Evolutionary conservation across 1,140 invertebrate species (phyloP), one percentile per base, ranked within the genome.

Genomic region (Condylostylus longicornis): DNA sequence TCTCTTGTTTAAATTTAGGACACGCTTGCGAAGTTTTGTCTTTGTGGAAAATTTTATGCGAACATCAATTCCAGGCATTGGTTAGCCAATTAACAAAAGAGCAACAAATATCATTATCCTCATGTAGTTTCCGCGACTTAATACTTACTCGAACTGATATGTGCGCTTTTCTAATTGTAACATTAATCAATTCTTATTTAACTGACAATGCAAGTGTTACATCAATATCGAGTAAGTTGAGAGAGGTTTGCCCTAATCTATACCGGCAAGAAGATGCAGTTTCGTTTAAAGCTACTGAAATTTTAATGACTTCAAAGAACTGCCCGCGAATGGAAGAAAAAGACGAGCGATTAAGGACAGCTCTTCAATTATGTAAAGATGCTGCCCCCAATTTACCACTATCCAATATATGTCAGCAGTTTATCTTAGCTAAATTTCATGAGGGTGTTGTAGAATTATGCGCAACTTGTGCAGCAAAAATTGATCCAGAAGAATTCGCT

Each of bases 251-350:
- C 58, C 94, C 94, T 0, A 83, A 80, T 48, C 68, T 98, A 1
- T 98, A 95, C 53, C 82, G 82, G 48, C 78, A 77, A 49, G 94
- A 98, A 69, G 94, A 98, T 69, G 93, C 89, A 13, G 82, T 88
- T 21, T 91, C 60, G 79, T 90, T 14, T 88, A 95, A 70, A 81
- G 85, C 85, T 1, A 88, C 86, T 50, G 88, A 94, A 63, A 75
- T 90, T 42, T 66, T 94, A 14, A 70, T 87, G 47, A 77, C 77
- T 52, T 80, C 84, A 0, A 83, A 79, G 58, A 71, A 46, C 29
- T 68, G 70, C 36, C 68, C 63, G 40, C 84, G 77, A 65, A 60
- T 66, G 35, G 69, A 72, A 39, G 85, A 78, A 51, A 77, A 75
- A 49, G 74, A 83, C 47, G 67, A 75, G 41, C 71, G 79, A 55